Base-by-base conservation (phyloP, 2,888 invertebrate species). In the Apodemia zela region DNA sequence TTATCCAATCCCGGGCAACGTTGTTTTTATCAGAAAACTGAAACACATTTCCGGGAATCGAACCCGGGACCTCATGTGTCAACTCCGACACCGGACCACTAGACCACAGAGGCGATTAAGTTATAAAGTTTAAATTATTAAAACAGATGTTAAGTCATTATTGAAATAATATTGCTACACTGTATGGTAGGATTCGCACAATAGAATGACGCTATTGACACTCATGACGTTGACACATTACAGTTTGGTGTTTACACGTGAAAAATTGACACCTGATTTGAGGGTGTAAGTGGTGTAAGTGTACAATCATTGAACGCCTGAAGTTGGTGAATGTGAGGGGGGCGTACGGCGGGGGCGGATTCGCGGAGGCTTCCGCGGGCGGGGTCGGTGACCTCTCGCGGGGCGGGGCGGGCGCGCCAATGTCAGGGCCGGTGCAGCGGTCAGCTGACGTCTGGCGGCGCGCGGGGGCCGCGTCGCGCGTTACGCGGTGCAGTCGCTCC, bases 401-500 rank as follows among this genome's bases (percentile, higher is more conserved):
- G 80, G 82, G 80, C 61, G 81, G 81, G 85, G 82, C 84, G 85
- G 85, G 85, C 86, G 80, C 86, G 88, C 91, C 90, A 90, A 90
- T 90, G 89, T 90, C 90, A 25, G 25, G 25, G 25, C 25, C 25
- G 25, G 25, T 25, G 91, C 90, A 90, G 84, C 89, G 85, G 87
- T 89, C 89, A 90, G 89, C 90, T 90, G 90, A 89, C 90, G 90
- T 90, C 90, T 90, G 91, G 89, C 75, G 89, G 75, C 85, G 91
- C 88, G 89, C 89, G 89, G 91, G 89, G 88, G 85, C 74, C 84
- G 80, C 73, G 80, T 71, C 77, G 75, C 68, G 78, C 84, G 86
- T 25, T 25, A 25, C 25, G 25, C 25, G 25, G 80, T 88, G 89
- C 89, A 89, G 87, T 90, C 86, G 83, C 73, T 75, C 80, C 77